Base-by-base conservation (phyloP, 2,113 vertebrate genomes). In the Donacobius atricapilla region DNA sequence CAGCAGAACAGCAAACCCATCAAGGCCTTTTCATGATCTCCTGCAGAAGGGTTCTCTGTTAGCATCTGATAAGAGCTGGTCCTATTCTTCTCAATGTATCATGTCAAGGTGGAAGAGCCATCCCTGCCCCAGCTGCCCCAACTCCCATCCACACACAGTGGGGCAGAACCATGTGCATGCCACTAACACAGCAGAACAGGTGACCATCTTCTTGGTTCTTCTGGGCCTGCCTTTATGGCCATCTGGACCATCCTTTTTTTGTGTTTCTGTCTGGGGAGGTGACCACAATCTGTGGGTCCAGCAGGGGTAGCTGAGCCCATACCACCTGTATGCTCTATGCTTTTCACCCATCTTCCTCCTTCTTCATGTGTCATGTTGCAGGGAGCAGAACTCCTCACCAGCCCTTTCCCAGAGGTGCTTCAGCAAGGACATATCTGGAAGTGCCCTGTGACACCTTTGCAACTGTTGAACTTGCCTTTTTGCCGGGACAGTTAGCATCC, bases 101-200 rank as follows among this genome's bases (percentile, higher is more conserved):
- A 18, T 3, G 4, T 27, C 0, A 0, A 66, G 21, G 21, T 5
- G 12, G 39, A 50, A 68, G 39, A 63, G 51, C 3, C 0, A 1
- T 75, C 42, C 10, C 42, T 87, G 53, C 16, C 24, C 35, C 51
- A 70, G 37, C 44, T 87, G 25, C 28, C 79, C 53, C 58, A 65
- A 21, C 18, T 65, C 3, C 0, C 40, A 54, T 44, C 51, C 5
- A 5, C 20, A n/a, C 1, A 1, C 10, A 42, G 25, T 28, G 35
- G 14, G 39, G 5, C n/a, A 47, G 73, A 83, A 47, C 58, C 8
- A 12, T 44, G 19, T 73, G 37, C 15, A 6, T 50, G 72, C 31
- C 50, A 19, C 47, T 65, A 35, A 42, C 47, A 25, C 11, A 33
- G 30, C 27, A 42, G 68, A n/a, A 78, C 5, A n/a, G 19, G 17